A percentile compares a stretch with the other conserved stretches of the same genome.
phyloP scores from a whole-genome alignment of 1,140 invertebrate species.

The Drosophila nasuta region DNA sequence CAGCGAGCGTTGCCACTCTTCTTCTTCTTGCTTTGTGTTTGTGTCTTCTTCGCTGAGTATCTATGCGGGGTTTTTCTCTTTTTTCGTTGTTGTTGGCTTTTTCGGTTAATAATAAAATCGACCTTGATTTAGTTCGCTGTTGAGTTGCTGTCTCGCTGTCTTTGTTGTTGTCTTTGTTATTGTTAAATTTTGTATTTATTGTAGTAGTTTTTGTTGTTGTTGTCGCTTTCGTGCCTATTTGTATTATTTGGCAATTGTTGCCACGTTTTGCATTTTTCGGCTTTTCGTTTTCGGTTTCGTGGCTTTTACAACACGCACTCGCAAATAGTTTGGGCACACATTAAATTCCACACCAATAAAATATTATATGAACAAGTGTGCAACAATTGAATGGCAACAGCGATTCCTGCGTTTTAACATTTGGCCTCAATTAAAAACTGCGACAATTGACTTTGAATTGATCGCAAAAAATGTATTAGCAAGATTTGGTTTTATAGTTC shows the following conservation, averaged over 20 bases:
- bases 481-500: background rate
- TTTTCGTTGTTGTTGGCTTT: slow-evolving; percentile 11
- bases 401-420: slow-evolving; percentile 3
- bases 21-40: background rate
- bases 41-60: slow-evolving; percentile 17
- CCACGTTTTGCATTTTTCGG: slow-evolving; percentile 60
- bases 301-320: slow-evolving; percentile 54
- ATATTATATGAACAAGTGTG: background rate
- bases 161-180: slow-evolving; percentile 43
- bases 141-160: slow-evolving; percentile 2
- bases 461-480: background rate
- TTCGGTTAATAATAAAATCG: slow-evolving; percentile 56
- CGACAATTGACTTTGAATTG: slow-evolving; percentile 23
- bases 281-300: slow-evolving; percentile 21
- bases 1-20: slow-evolving; percentile 3
- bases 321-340: slow-evolving; percentile 56
- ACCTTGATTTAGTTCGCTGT: slow-evolving; percentile 53
- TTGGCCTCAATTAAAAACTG: slow-evolving; percentile 30
- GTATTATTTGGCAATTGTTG: slow-evolving; percentile 74
- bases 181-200: slow-evolving; percentile 46
- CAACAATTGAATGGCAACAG: slow-evolving; percentile 23
- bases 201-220: slow-evolving; percentile 48
- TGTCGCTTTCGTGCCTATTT: slow-evolving; percentile 66
- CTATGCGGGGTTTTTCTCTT: slow-evolving; percentile 28
- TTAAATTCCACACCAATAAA: slow-evolving; percentile 17